Evolutionary conservation across 2,797 vertebrate species (phyloP).

Genomic region (Enteromius mattozi): DNA sequence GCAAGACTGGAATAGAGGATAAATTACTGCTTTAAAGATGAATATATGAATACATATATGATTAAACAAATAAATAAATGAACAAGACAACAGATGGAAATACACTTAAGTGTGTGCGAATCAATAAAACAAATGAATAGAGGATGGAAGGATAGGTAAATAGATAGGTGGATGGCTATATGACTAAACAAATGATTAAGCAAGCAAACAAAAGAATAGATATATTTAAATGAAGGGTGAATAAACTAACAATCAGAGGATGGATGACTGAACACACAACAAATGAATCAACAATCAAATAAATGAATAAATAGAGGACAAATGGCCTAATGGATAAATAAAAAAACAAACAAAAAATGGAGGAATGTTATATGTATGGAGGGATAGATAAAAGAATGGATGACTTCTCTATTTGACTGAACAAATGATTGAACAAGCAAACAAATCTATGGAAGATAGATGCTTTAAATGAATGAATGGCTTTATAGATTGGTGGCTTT

Average conservation of each 20-base stretch:
- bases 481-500: background rate
- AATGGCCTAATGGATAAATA: background rate
- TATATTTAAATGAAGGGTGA: background rate
- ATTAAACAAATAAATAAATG: background rate
- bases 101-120: background rate
- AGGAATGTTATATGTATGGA: background rate
- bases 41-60: background rate
- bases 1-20: background rate
- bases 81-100: background rate
- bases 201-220: background rate
- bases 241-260: background rate
- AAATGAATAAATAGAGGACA: background rate
- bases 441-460: background rate
- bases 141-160: background rate
- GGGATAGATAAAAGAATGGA: background rate
- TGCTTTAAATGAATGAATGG: background rate
- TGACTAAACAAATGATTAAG: background rate
- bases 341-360: background rate
- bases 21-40: background rate
- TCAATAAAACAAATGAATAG: background rate
- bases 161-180: background rate
- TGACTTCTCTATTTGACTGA: background rate
- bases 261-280: background rate
- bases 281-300: background rate
- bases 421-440: background rate